These are phyloP conservation scores for Cremastinae sp. DNA, from an alignment of 2,888 invertebrate species.

Conservation along the genomic window DNA sequence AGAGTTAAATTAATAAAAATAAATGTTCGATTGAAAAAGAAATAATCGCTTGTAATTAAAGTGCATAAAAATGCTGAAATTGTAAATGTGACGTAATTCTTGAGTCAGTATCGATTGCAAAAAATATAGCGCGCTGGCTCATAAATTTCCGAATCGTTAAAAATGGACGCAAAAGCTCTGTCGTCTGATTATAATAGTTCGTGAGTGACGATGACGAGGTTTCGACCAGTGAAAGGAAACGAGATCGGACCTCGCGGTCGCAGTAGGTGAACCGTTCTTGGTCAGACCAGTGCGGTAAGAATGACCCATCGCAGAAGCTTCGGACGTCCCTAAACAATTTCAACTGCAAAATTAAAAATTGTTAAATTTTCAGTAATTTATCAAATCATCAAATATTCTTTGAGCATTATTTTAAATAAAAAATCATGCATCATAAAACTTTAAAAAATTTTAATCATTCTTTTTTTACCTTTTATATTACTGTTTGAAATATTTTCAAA, in stretches of 20 bases:
- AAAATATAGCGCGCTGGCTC: slow-evolving; percentile 19
- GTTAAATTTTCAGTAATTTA: too few species aligned
- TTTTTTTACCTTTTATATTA: too few species aligned
- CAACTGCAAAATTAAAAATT: too few species aligned
- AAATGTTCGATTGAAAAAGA: too few species aligned
- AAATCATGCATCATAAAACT: too few species aligned
- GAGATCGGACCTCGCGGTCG: slow-evolving; percentile 4
- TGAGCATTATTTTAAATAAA: too few species aligned
- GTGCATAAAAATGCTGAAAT: neutral
- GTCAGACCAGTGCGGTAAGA: slow-evolving; percentile 8
- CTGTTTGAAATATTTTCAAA: too few species aligned
- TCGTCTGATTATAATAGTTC: neutral
- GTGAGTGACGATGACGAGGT: neutral
- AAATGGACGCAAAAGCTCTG: slow-evolving; percentile 3
- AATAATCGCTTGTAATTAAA: too few species aligned
- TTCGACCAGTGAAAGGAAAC: slow-evolving; percentile 12
- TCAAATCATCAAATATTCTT: too few species aligned
- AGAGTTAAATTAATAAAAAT: too few species aligned
- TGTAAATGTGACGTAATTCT: neutral
- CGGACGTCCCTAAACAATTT: too few species aligned
- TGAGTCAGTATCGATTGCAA: slow-evolving; percentile 30
- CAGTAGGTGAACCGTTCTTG: slow-evolving; percentile 28
- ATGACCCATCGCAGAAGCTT: slow-evolving; percentile 1
- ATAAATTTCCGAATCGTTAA: slow-evolving; percentile 39
- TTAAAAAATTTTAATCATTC: too few species aligned